A percentile compares a stretch with the other conserved stretches of the same genome.
These are phyloP conservation scores for Meloidogyne chitwoodi DNA, from an alignment of 1,140 invertebrate genomes.

Conservation along the genomic window DNA sequence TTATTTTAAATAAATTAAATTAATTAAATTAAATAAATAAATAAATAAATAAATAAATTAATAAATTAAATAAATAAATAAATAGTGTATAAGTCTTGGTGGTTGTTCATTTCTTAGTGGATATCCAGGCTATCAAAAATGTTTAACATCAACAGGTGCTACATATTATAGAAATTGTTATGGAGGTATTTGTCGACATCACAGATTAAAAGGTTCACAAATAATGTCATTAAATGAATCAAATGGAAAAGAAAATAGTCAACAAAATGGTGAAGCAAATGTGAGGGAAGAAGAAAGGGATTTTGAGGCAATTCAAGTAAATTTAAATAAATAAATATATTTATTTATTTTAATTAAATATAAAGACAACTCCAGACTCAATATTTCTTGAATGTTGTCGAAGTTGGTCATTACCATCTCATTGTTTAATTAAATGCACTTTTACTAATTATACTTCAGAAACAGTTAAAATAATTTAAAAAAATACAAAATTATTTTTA, in stretches of 20 bases:
- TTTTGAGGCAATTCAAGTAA: neutral
- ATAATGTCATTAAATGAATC: conserved; percentile 8
- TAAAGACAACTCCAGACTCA: conserved; percentile 37
- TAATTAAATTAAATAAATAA: neutral
- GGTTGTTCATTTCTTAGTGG: neutral
- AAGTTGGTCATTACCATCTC: conserved; percentile 47
- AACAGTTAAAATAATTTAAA: conserved; percentile 27
- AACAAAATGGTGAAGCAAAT: neutral
- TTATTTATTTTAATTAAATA: neutral
- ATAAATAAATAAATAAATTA: neutral
- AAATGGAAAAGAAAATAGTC: neutral
- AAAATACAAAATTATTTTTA: neutral
- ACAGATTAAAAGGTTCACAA: neutral
- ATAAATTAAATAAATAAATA: neutral
- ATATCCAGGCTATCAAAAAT: neutral
- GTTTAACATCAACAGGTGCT: neutral
- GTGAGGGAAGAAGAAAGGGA: neutral
- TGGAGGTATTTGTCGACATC: neutral
- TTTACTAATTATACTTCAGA: conserved; percentile 46
- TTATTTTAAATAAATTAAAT: too few species aligned
- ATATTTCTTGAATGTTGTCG: conserved; percentile 52
- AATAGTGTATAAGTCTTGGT: conserved; percentile 11
- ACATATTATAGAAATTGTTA: conserved; percentile 8
- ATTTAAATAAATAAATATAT: neutral
- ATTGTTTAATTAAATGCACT: conserved; percentile 50